Evolutionary conservation across 2,888 invertebrate species (phyloP).

Genomic region (Caenorhabditis imperialis): DNA sequence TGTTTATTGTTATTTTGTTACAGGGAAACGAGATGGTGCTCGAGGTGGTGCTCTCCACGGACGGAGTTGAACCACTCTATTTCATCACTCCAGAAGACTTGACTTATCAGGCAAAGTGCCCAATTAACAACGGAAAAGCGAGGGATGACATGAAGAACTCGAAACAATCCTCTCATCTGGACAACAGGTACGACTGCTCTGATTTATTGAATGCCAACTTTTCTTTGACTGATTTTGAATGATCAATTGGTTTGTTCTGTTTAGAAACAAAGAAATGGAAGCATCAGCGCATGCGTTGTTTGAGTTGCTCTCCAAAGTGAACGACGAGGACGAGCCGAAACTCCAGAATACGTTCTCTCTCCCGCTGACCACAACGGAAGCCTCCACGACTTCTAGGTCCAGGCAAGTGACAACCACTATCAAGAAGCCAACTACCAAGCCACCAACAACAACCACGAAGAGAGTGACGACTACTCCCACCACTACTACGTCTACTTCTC

Average conservation of each 20-base stretch:
- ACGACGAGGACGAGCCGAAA: constrained; percentile 21
- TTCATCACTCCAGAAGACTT: constrained; percentile 78
- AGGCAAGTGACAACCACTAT: constrained; percentile 39
- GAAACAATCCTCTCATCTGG: constrained; percentile 39
- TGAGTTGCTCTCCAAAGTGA: constrained; percentile 61
- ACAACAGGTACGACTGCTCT: constrained; percentile 14
- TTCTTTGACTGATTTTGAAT: constrained; percentile 9
- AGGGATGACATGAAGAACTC: constrained; percentile 24
- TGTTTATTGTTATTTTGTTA: background rate
- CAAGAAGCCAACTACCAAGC: constrained; percentile 29
- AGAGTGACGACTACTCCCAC: constrained; percentile 34
- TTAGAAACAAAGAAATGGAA: constrained; percentile 62
- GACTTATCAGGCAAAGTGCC: constrained; percentile 76
- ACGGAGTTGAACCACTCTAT: constrained; percentile 78
- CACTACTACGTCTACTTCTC: constrained; percentile 30
- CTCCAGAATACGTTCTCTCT: constrained; percentile 35
- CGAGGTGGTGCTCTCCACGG: constrained; percentile 78
- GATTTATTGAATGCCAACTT: background rate
- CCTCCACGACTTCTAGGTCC: constrained; percentile 8
- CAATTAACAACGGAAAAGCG: constrained; percentile 44
- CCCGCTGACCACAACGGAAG: constrained; percentile 29
- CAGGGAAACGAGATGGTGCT: constrained; percentile 76
- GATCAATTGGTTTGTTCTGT: constrained; percentile 23
- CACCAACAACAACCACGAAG: constrained; percentile 32
- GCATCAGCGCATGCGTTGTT: constrained; percentile 69